Conservation (phyloP, 2,888 invertebrate species). For the Caenorhabditis panamensis region DNA sequence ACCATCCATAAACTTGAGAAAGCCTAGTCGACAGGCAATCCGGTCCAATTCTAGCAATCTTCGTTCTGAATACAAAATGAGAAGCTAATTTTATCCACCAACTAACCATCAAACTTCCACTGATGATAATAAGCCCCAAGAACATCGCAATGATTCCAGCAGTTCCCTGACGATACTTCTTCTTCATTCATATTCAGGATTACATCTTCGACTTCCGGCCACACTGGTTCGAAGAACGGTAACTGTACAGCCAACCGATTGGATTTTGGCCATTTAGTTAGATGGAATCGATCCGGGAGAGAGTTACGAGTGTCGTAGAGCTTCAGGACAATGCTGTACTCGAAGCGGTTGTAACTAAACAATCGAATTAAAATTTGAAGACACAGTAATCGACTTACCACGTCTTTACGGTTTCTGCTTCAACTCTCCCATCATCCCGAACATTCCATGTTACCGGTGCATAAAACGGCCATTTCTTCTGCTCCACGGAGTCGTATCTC, state of each 20-base stretch:
- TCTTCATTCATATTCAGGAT: slow-evolving; percentile 4
- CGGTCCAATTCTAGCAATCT: slow-evolving; percentile 3
- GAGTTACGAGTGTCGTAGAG: neutral
- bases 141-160: slow-evolving; percentile 7
- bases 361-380: neutral
- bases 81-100: neutral
- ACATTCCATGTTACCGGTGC: slow-evolving; percentile 22
- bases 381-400: neutral
- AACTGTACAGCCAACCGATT: neutral
- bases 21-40: neutral
- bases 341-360: slow-evolving; percentile 25
- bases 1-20: slow-evolving; percentile 21
- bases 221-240: slow-evolving; percentile 20
- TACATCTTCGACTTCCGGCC: slow-evolving; percentile 9
- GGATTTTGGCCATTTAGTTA: slow-evolving; percentile 27
- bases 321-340: slow-evolving; percentile 5
- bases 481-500: slow-evolving; percentile 11
- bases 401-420: neutral
- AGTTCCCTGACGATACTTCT: neutral
- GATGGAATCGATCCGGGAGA: neutral
- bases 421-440: slow-evolving; percentile 9
- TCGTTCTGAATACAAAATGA: slow-evolving; percentile 7
- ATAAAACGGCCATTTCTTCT: slow-evolving; percentile 24
- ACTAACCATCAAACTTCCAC: slow-evolving; percentile 29
- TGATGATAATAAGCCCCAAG: slow-evolving; percentile 39